phyloP scores from a whole-genome alignment of 2,888 invertebrate genomes.

The Megastigmus dorsalis region DNA sequence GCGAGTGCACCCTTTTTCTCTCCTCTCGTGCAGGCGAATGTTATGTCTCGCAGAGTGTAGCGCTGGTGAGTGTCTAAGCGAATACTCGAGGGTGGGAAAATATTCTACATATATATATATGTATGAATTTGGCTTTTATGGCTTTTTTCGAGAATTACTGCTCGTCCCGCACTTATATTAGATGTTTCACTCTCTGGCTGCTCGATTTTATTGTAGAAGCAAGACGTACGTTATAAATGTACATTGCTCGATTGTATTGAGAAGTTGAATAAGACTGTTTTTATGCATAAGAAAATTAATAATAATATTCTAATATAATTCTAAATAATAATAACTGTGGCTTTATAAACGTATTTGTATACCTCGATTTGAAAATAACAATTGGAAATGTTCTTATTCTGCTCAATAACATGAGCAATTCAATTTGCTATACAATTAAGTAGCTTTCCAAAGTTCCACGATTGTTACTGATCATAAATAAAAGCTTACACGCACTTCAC shows the following conservation, averaged over 20 bases:
- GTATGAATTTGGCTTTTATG: constrained; percentile 28
- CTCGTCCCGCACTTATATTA: not conserved
- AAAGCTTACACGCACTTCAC: too few species aligned
- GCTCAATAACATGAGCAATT: not conserved
- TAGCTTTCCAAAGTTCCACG: not conserved
- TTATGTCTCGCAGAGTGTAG: too few species aligned
- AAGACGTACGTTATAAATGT: not conserved
- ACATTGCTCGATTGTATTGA: too few species aligned
- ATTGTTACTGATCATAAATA: not conserved
- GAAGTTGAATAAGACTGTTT: too few species aligned
- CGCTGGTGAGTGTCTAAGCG: not conserved
- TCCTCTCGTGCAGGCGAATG: not conserved
- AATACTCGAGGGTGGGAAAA: constrained; percentile 13
- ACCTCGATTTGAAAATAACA: too few species aligned
- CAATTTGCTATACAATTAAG: not conserved
- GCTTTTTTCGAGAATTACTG: not conserved
- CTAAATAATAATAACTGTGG: too few species aligned
- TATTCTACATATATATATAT: constrained; percentile 19
- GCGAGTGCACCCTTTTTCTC: constrained; percentile 12
- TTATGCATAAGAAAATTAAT: too few species aligned
- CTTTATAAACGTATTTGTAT: too few species aligned
- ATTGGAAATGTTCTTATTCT: too few species aligned
- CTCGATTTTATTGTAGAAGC: not conserved
- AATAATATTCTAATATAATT: too few species aligned
- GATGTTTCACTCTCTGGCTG: too few species aligned